These are phyloP conservation scores for Nothocercus julius DNA, from an alignment of 2,113 vertebrate genomes.

Conservation along the genomic window DNA sequence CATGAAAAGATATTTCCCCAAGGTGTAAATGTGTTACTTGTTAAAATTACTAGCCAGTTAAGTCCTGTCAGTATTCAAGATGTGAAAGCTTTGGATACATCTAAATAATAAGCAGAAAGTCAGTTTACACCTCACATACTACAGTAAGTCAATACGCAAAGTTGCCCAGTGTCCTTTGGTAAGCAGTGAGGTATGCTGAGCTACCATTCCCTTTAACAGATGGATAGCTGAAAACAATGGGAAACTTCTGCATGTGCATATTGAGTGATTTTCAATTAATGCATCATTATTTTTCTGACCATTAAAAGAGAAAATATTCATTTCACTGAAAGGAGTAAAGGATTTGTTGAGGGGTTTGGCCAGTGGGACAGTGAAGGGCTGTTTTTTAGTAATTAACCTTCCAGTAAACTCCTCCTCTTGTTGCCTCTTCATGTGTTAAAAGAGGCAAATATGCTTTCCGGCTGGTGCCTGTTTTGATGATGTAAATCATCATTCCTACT, in stretches of 20 bases:
- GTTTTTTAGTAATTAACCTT: background rate
- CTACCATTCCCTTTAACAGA: background rate
- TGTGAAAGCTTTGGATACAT: conserved; percentile 44
- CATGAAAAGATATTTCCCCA: conserved; percentile 70
- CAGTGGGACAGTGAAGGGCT: background rate
- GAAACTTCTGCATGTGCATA: background rate
- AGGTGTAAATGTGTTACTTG: conserved; percentile 62
- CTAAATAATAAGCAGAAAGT: conserved; percentile 52
- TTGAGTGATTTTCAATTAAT: background rate
- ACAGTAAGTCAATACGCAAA: conserved; percentile 47
- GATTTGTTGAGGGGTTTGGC: background rate
- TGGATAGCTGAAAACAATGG: conserved; percentile 10
- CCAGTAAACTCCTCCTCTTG: background rate
- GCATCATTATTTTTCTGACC: background rate
- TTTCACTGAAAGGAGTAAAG: background rate
- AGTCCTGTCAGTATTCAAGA: conserved; percentile 45
- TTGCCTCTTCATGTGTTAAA: background rate
- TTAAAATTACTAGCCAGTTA: conserved; percentile 54
- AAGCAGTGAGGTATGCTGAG: background rate
- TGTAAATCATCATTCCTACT: background rate
- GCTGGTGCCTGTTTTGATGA: background rate
- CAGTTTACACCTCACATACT: conserved; percentile 18
- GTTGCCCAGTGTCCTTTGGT: background rate
- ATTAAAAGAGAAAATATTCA: background rate
- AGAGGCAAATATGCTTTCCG: rapidly evolving